phyloP scores from a whole-genome alignment of 2,888 invertebrate species.

The Netelia melanura region DNA sequence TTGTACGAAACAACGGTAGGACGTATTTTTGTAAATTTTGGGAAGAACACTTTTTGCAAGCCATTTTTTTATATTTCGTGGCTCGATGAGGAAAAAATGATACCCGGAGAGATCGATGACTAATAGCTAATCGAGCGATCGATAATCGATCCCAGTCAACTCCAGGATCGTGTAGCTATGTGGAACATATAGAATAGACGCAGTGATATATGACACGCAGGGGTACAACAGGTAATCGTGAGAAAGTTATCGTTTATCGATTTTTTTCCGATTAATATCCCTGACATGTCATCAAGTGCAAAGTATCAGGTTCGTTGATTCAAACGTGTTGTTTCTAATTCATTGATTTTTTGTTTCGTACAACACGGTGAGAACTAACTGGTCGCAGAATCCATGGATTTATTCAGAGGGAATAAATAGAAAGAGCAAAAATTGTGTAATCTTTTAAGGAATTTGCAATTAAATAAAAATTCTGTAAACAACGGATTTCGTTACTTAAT shows the following conservation, averaged over 20 bases:
- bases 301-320: background rate
- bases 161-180: background rate
- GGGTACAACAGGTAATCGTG: constrained; percentile 13
- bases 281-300: constrained; percentile 6
- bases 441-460: background rate
- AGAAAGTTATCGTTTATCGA: constrained; percentile 12
- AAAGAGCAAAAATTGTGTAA: background rate
- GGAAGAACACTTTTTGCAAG: no score
- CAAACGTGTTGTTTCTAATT: constrained; percentile 9
- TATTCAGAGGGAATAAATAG: background rate
- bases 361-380: background rate
- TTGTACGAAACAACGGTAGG: no score
- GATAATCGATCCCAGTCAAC: background rate
- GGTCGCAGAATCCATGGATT: background rate
- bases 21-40: no score
- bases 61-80: no score
- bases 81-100: background rate
- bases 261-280: constrained; percentile 15
- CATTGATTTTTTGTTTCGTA: constrained; percentile 4
- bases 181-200: background rate
- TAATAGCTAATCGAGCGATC: background rate
- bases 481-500: no score
- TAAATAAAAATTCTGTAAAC: background rate
- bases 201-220: background rate
- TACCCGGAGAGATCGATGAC: background rate